Evolutionary conservation across 2,888 invertebrate species (phyloP).

Genomic region (Archips xylosteana): DNA sequence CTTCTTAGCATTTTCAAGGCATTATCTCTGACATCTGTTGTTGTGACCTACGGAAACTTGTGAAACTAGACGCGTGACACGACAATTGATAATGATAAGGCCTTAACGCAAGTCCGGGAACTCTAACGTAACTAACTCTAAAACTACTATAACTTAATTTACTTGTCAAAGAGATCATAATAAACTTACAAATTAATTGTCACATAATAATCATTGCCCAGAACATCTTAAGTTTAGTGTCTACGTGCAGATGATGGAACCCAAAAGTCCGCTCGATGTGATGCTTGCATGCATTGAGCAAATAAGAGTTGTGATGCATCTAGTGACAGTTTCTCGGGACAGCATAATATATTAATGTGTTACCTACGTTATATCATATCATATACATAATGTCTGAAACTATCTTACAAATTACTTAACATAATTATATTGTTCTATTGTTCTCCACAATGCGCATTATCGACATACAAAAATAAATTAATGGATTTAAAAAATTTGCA

Average conservation of each 20-base stretch:
- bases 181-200: slow-evolving; percentile 80
- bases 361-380: slow-evolving; percentile 59
- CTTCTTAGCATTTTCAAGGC: slow-evolving; percentile 60
- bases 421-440: slow-evolving; percentile 76
- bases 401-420: slow-evolving; percentile 83
- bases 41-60: slow-evolving; percentile 55
- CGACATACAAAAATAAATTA: slow-evolving; percentile 77
- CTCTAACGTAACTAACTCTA: slow-evolving; percentile 55
- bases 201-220: slow-evolving; percentile 73
- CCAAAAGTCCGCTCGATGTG: slow-evolving; percentile 9
- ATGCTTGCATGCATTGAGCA: slow-evolving; percentile 46
- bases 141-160: slow-evolving; percentile 75
- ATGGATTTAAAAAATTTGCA: slow-evolving; percentile 73
- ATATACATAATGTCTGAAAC: slow-evolving; percentile 73
- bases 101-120: slow-evolving; percentile 51
- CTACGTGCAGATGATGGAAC: slow-evolving; percentile 11
- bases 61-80: slow-evolving; percentile 42
- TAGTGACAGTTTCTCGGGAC: slow-evolving; percentile 57
- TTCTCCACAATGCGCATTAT: slow-evolving; percentile 59
- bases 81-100: slow-evolving; percentile 45
- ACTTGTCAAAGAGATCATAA: slow-evolving; percentile 84
- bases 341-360: slow-evolving; percentile 67
- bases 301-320: slow-evolving; percentile 66
- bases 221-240: slow-evolving; percentile 39
- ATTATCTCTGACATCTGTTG: slow-evolving; percentile 44